Base-by-base conservation (phyloP, 2,113 vertebrate genomes). In the Hepsetus odoe region DNA sequence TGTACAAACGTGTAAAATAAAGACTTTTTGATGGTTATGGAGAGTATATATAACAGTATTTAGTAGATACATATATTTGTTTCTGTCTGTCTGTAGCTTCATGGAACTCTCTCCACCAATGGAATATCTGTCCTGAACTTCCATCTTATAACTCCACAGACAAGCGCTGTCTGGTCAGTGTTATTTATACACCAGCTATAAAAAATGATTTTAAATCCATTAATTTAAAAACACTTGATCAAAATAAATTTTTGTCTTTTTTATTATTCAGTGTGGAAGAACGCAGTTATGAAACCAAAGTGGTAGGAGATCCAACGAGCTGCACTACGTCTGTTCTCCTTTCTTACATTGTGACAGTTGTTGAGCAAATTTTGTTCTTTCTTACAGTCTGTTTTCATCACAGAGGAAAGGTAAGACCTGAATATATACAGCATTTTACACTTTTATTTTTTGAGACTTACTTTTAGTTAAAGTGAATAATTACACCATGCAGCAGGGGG, bases 121-220 rank as follows among this genome's bases (percentile, higher is more conserved):
- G 46, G 46, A 20, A 92, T 93, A 85, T 79, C 3, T 0, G 85
- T 92, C 51, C 77, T 92, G 11, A 85, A 89, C 79, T 75, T 93
- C 18, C 83, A 86, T 74, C 72, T 91, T 24, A 74, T 64, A 1
- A 56, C 62, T 6, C 55, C 20, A 42, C 71, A 82, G 3, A 46
- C 84, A 40, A 75, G 38, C 75, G 1, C 26, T 55, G 35, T 22
- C 56, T 83, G 88, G 92, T 90, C 42, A 58, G 78, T 59, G 32
- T 10, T 20, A 40, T 12, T 46, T 22, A 6, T 5, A 1, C 4
- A 20, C 5, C 18, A 14, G 5, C 5, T 4, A 5, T 5, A 38
- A n/a, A n/a, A 38, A 38, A n/a, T n/a, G n/a, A n/a, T n/a, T n/a
- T n/a, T n/a, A n/a, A n/a, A n/a, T n/a, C n/a, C n/a, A n/a, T n/a